Evolutionary conservation across 1,140 invertebrate species (phyloP).

Genomic region (Drosophila setifemur): DNA sequence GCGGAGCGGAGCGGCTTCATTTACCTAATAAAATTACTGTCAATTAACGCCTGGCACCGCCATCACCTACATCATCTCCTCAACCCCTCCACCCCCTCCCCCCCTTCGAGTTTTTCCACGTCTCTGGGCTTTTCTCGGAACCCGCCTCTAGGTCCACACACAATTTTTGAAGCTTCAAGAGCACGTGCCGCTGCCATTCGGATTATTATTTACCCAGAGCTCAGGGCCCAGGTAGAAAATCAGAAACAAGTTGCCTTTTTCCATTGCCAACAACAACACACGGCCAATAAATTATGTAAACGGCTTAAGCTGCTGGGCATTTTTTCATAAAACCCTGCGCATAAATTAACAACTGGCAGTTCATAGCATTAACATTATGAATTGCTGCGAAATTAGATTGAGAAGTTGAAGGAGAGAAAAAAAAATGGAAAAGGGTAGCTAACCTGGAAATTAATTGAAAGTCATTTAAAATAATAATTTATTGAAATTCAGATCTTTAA

Average conservation of each 20-base stretch:
- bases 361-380: neutral
- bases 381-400: neutral
- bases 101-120: neutral
- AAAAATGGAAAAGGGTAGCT: too few species aligned
- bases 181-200: slow-evolving; percentile 49
- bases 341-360: slow-evolving; percentile 52
- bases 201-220: slow-evolving; percentile 73
- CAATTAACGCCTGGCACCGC: slow-evolving; percentile 60
- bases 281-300: slow-evolving; percentile 73
- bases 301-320: slow-evolving; percentile 55
- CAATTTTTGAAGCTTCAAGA: neutral
- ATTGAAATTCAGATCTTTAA: too few species aligned
- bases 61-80: neutral
- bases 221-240: slow-evolving; percentile 12
- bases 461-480: too few species aligned
- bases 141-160: slow-evolving; percentile 4
- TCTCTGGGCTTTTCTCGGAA: neutral
- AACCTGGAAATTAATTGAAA: too few species aligned
- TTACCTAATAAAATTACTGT: slow-evolving; percentile 80
- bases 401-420: neutral
- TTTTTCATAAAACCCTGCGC: slow-evolving; percentile 30
- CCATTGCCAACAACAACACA: neutral
- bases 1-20: slow-evolving; percentile 53
- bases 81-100: neutral
- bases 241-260: neutral